A percentile compares a stretch with the other conserved stretches of the same genome.
Evolutionary conservation across 2,888 invertebrate species (phyloP).

Genomic region (Parnassius apollo): DNA sequence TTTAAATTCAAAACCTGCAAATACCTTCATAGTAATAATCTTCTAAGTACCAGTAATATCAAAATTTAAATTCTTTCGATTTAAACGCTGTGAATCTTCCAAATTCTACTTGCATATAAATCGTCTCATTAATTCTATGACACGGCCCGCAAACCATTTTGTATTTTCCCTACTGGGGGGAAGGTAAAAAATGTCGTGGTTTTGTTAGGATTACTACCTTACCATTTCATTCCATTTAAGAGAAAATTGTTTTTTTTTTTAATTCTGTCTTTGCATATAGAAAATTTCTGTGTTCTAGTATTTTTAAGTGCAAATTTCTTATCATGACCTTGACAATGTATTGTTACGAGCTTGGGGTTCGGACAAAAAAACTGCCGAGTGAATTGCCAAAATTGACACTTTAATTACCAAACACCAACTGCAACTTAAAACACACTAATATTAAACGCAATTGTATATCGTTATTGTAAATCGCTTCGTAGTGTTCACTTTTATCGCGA

Average conservation of each 20-base stretch:
- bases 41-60: constrained; percentile 26
- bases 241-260: background rate
- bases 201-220: constrained; percentile 30
- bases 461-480: no score
- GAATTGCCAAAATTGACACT: no score
- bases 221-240: constrained; percentile 4
- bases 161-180: constrained; percentile 36
- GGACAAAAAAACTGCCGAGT: no score
- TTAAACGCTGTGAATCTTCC: constrained; percentile 47
- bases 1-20: background rate
- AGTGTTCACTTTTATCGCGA: no score
- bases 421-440: no score
- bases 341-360: no score
- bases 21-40: background rate
- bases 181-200: constrained; percentile 33
- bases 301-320: no score
- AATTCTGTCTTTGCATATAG: background rate
- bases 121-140: constrained; percentile 64
- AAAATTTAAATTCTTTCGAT: constrained; percentile 60
- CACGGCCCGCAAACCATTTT: constrained; percentile 49
- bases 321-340: no score
- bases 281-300: no score
- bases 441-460: no score
- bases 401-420: no score
- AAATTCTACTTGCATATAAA: constrained; percentile 52